phyloP scores from a whole-genome alignment of 1,140 invertebrate genomes.

The Epicauta chinensis region DNA sequence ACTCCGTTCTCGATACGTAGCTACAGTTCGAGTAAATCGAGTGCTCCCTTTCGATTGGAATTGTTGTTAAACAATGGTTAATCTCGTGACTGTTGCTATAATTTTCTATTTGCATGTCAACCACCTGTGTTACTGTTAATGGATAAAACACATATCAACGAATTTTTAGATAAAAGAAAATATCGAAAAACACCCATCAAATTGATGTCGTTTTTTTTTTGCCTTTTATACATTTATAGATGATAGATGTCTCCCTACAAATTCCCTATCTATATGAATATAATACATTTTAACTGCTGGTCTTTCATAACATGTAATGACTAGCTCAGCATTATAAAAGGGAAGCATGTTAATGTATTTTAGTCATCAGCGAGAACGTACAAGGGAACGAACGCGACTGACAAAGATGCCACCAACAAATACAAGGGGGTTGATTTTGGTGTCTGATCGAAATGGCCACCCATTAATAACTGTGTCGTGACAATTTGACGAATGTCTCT shows the following conservation, averaged over 20 bases:
- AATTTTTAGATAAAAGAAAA: too few species aligned
- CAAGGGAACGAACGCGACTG: conserved; percentile 12
- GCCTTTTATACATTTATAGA: too few species aligned
- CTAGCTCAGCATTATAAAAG: conserved; percentile 30
- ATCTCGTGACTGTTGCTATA: too few species aligned
- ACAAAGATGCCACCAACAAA: conserved; percentile 2
- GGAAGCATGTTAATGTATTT: conserved; percentile 36
- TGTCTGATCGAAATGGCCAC: conserved; percentile 23
- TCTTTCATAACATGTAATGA: conserved; percentile 36
- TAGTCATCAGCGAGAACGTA: conserved; percentile 31
- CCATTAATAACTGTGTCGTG: conserved; percentile 37
- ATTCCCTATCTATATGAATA: conserved; percentile 21
- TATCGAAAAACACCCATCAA: too few species aligned
- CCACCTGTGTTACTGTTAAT: too few species aligned
- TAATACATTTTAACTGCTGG: conserved; percentile 34
- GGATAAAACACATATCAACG: too few species aligned
- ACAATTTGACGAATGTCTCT: conserved; percentile 34
- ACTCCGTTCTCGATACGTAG: too few species aligned
- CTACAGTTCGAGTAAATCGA: too few species aligned
- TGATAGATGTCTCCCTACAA: conserved; percentile 28
- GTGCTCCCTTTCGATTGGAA: too few species aligned
- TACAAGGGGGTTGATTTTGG: background rate
- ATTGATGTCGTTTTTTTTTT: too few species aligned
- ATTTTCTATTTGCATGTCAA: too few species aligned
- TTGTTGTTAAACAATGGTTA: too few species aligned